Evolutionary conservation across 2,888 invertebrate genomes (phyloP).

Genomic region (Habroteleia sp.): DNA sequence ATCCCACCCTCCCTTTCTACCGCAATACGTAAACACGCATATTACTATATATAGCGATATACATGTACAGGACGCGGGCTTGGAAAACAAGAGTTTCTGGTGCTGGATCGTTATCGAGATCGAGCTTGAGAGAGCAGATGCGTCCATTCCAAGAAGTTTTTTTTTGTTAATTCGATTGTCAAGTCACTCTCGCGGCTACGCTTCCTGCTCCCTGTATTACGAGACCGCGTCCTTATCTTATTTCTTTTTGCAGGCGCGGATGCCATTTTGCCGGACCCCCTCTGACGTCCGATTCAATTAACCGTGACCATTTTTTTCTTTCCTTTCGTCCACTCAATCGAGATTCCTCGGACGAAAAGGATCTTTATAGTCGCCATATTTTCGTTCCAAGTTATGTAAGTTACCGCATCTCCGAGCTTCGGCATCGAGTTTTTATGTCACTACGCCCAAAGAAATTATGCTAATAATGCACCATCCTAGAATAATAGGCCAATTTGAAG

Average conservation of each 20-base stretch:
- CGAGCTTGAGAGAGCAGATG: slow-evolving; percentile 66
- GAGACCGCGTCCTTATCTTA: slow-evolving; percentile 64
- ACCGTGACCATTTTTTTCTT: slow-evolving; percentile 43
- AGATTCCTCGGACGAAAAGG: slow-evolving; percentile 42
- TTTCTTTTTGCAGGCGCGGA: slow-evolving; percentile 46
- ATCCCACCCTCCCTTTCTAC: slow-evolving; percentile 24
- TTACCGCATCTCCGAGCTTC: slow-evolving; percentile 39
- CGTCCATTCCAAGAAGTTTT: slow-evolving; percentile 69
- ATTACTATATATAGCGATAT: slow-evolving; percentile 58
- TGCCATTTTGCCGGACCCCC: slow-evolving; percentile 30
- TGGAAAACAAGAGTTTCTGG: slow-evolving; percentile 63
- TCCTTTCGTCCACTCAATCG: slow-evolving; percentile 36
- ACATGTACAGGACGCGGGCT: slow-evolving; percentile 47
- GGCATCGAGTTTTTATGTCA: slow-evolving; percentile 37
- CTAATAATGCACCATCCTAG: slow-evolving; percentile 32
- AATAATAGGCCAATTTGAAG: slow-evolving; percentile 41
- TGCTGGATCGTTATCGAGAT: slow-evolving; percentile 65
- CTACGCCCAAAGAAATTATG: slow-evolving; percentile 23
- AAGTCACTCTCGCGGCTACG: slow-evolving; percentile 68
- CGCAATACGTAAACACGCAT: slow-evolving; percentile 36
- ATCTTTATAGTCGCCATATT: slow-evolving; percentile 49
- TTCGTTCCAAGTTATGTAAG: slow-evolving; percentile 54
- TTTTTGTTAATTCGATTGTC: slow-evolving; percentile 73
- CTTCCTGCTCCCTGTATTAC: slow-evolving; percentile 74
- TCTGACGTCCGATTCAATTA: slow-evolving; percentile 38